These are phyloP conservation scores for Eptatretus burgeri DNA, from an alignment of 2,113 vertebrate genomes.

Conservation along the genomic window DNA sequence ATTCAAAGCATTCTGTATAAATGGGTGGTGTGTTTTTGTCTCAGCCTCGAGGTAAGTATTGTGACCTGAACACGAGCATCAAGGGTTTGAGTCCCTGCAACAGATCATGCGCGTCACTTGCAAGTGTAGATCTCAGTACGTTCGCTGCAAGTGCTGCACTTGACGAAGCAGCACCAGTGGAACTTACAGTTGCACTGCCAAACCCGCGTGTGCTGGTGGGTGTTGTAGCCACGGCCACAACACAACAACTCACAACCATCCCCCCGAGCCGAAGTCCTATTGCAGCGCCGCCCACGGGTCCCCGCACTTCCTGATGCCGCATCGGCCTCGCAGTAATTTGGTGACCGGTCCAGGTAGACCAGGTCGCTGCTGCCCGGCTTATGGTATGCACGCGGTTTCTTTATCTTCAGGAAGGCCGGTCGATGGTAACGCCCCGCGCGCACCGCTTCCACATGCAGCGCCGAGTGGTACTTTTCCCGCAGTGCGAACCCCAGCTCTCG, in stretches of 20 bases:
- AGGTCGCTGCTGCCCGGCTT: constrained; percentile 86
- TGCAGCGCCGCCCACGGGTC: constrained; percentile 65
- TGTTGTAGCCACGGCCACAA: constrained; percentile 88
- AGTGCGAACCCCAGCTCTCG: constrained; percentile 19
- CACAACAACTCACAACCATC: constrained; percentile 85
- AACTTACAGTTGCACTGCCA: constrained; percentile 99
- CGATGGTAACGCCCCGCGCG: background rate
- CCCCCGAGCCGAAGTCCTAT: constrained; percentile 70
- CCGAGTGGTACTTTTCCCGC: constrained; percentile 27
- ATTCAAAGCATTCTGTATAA: too few species aligned
- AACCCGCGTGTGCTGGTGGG: constrained; percentile 74
- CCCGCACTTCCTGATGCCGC: constrained; percentile 50
- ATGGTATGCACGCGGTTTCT: constrained; percentile 20
- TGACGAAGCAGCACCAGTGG: constrained; percentile 95
- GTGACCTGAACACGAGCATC: too few species aligned
- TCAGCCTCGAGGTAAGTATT: too few species aligned
- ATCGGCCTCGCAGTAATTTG: constrained; percentile 88
- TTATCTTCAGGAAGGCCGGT: constrained; percentile 6
- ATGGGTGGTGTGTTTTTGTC: too few species aligned
- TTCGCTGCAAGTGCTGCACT: constrained; percentile 93
- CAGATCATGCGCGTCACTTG: constrained; percentile 24
- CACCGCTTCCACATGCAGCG: constrained; percentile 17
- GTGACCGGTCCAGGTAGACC: constrained; percentile 83
- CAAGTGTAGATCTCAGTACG: constrained; percentile 82
- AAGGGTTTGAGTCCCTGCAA: too few species aligned